Conservation (phyloP, 2,797 vertebrate species). For the Lacerta viridis region DNA sequence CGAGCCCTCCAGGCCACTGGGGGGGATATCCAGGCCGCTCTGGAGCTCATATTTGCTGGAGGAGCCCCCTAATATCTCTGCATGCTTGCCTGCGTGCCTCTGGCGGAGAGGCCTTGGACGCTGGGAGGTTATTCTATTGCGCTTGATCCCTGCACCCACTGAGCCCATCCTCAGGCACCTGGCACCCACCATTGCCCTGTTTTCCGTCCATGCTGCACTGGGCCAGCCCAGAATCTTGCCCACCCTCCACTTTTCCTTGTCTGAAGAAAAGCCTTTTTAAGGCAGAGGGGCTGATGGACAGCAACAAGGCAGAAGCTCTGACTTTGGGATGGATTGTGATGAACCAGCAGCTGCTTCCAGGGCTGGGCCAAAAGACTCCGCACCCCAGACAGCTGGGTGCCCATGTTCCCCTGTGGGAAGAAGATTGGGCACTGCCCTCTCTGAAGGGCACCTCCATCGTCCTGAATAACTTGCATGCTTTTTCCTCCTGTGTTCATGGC, state of each 20-base stretch:
- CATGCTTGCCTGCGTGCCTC: too few relatives aligned
- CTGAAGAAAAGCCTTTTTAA: not conserved
- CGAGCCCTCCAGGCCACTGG: conserved; percentile 95
- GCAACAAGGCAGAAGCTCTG: not conserved
- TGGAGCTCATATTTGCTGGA: conserved; percentile 98
- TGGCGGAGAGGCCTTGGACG: too few relatives aligned
- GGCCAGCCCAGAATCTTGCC: not conserved
- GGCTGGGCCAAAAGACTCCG: not conserved
- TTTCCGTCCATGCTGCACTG: not conserved
- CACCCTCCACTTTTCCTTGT: not conserved
- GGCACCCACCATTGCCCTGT: accelerated
- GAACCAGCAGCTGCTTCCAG: not conserved
- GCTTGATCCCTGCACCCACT: too few relatives aligned
- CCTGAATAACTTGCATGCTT: accelerated
- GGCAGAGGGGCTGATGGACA: not conserved
- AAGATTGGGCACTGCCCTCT: accelerated
- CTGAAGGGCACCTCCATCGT: accelerated
- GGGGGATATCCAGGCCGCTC: conserved; percentile 95
- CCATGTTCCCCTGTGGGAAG: not conserved
- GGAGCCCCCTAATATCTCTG: conserved; percentile 80
- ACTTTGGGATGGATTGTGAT: not conserved
- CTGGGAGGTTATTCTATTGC: too few relatives aligned
- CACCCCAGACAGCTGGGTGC: not conserved
- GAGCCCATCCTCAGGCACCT: not conserved
- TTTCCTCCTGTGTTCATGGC: accelerated